Percentiles rank a stretch among this genome's conserved stretches.
phyloP scores from a whole-genome alignment of 2,113 vertebrate species.

The Benthochromis sp. region DNA sequence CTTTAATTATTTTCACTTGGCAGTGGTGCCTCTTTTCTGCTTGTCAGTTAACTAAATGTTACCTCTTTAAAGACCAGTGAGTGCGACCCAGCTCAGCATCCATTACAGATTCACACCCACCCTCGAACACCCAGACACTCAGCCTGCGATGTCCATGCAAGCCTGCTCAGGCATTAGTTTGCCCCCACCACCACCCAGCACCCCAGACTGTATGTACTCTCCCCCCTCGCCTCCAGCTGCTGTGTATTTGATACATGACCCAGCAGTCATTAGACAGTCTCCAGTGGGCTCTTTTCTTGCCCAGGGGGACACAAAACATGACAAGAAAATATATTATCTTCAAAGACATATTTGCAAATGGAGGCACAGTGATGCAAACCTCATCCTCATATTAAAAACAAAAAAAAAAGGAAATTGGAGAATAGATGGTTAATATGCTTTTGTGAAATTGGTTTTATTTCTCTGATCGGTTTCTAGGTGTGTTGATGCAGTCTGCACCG shows the following conservation, averaged over 20 bases:
- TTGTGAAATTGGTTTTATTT: not conserved
- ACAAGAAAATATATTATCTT: constrained; percentile 61
- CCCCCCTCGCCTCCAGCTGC: constrained; percentile 58
- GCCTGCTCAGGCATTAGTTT: constrained; percentile 12
- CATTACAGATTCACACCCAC: constrained; percentile 37
- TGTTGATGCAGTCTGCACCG: not conserved
- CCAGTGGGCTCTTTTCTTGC: constrained; percentile 15
- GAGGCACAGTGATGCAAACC: not conserved
- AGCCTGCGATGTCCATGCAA: constrained; percentile 24
- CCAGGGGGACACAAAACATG: constrained; percentile 35
- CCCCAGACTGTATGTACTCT: constrained; percentile 38
- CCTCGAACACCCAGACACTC: constrained; percentile 29
- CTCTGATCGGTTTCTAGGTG: not conserved
- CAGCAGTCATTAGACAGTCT: constrained; percentile 25
- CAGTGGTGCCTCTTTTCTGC: not conserved
- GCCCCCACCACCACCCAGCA: not conserved
- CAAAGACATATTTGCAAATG: constrained; percentile 67
- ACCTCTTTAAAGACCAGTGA: constrained; percentile 17
- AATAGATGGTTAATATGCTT: not conserved
- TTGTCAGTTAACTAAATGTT: not conserved
- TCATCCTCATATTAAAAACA: not conserved
- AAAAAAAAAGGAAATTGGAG: not conserved
- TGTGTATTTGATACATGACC: constrained; percentile 57
- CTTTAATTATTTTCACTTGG: not conserved
- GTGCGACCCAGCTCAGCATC: constrained; percentile 6